phyloP scores from a whole-genome alignment of 2,888 invertebrate genomes.

The Synergus gifuensis region DNA sequence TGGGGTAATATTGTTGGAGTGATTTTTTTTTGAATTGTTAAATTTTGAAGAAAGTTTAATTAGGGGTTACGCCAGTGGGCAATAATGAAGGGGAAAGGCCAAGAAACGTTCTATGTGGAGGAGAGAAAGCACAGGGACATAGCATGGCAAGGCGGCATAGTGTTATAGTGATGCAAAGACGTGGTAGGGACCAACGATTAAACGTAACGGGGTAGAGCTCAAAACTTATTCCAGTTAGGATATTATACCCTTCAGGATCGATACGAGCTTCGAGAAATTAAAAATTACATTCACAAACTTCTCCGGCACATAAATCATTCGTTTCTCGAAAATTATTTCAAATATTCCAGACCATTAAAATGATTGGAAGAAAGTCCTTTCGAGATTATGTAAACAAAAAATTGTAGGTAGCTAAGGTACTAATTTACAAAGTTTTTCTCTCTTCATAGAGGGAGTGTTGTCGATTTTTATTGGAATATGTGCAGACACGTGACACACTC shows the following conservation, averaged over 20 bases:
- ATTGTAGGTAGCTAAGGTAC: neutral
- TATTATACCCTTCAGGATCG: slow-evolving; percentile 64
- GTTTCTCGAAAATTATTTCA: too few relatives aligned
- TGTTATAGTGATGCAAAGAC: slow-evolving; percentile 66
- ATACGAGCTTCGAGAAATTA: slow-evolving; percentile 46
- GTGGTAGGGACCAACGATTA: slow-evolving; percentile 67
- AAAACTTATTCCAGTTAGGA: slow-evolving; percentile 69
- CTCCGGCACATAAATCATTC: neutral
- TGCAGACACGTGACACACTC: slow-evolving; percentile 8
- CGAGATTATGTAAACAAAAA: neutral
- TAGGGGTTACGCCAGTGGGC: slow-evolving; percentile 67
- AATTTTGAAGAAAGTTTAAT: slow-evolving; percentile 58
- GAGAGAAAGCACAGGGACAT: slow-evolving; percentile 58
- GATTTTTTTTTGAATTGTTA: neutral
- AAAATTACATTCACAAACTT: slow-evolving; percentile 27
- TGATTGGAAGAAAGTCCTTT: too few relatives aligned
- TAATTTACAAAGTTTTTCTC: neutral
- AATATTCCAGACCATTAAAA: too few relatives aligned
- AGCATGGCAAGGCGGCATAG: slow-evolving; percentile 51
- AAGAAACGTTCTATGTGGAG: slow-evolving; percentile 64
- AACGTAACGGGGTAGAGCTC: slow-evolving; percentile 71
- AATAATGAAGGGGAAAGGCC: slow-evolving; percentile 69
- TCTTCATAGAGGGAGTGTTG: neutral
- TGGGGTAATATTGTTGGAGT: neutral
- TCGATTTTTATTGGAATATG: slow-evolving; percentile 18